Evolutionary conservation across 2,797 vertebrate species (phyloP).

Genomic region (Amblyraja radiata): DNA sequence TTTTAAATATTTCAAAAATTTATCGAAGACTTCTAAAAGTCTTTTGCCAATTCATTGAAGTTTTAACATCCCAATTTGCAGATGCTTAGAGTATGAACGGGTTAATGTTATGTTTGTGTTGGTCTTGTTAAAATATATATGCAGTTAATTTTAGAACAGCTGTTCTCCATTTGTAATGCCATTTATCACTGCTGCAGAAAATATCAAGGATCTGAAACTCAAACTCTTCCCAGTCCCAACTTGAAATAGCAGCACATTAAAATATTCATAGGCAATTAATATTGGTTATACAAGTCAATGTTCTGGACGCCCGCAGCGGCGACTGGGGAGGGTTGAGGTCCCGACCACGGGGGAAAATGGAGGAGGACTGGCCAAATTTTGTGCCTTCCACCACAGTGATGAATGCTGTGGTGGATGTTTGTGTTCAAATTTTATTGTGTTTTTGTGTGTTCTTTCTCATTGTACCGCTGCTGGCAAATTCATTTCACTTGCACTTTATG

Average conservation of each 20-base stretch:
- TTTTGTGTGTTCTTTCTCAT: too few species aligned
- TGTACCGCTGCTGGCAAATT: too few species aligned
- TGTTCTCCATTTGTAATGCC: constrained; percentile 22
- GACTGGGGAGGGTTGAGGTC: too few species aligned
- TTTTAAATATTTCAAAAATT: not conserved
- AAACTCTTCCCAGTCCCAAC: not conserved
- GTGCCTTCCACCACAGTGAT: too few species aligned
- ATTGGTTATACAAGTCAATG: not conserved
- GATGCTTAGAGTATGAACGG: not conserved
- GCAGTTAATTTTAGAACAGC: not conserved
- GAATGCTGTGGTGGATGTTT: too few species aligned
- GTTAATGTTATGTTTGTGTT: not conserved
- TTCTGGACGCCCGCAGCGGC: too few species aligned
- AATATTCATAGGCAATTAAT: constrained; percentile 11
- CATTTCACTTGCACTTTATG: too few species aligned
- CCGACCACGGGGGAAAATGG: too few species aligned
- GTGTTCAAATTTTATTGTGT: too few species aligned
- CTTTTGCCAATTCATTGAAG: not conserved
- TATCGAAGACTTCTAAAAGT: not conserved
- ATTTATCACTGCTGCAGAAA: not conserved
- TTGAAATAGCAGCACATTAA: constrained; percentile 20
- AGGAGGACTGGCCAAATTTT: too few species aligned
- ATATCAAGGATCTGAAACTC: constrained; percentile 16
- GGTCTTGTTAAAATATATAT: not conserved
- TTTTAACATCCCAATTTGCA: not conserved